phyloP scores from a whole-genome alignment of 2,113 vertebrate species.

The Rhineura floridana region DNA sequence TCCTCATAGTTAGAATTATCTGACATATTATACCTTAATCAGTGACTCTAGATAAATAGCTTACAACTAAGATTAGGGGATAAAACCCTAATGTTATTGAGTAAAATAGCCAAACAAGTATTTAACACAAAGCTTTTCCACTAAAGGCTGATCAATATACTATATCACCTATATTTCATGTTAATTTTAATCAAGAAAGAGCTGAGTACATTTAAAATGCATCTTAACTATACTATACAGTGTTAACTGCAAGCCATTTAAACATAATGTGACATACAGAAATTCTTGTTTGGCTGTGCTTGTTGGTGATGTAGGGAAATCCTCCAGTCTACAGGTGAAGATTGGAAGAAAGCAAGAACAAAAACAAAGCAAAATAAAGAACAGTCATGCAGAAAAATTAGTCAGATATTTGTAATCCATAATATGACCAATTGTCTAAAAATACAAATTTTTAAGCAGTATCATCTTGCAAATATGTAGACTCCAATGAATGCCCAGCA shows the following conservation, averaged over 20 bases:
- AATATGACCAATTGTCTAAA: constrained; percentile 55
- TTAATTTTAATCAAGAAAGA: constrained; percentile 34
- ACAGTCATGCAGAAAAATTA: constrained; percentile 72
- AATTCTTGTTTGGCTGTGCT: constrained; percentile 99
- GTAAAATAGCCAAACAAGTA: neutral
- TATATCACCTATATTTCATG: constrained; percentile 13
- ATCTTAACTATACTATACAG: constrained; percentile 61
- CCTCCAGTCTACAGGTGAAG: constrained; percentile 95
- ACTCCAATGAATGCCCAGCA: neutral
- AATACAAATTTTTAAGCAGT: constrained; percentile 39
- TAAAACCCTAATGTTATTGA: neutral
- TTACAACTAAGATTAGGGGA: neutral
- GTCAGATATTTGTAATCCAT: constrained; percentile 70
- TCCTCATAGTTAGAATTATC: neutral
- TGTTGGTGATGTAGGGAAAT: constrained; percentile 99
- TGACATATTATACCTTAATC: neutral
- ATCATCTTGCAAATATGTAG: neutral
- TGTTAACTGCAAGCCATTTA: constrained; percentile 74
- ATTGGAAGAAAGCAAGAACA: constrained; percentile 81
- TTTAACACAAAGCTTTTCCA: constrained; percentile 5
- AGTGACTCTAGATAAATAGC: neutral
- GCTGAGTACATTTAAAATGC: constrained; percentile 59
- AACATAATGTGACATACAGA: constrained; percentile 90
- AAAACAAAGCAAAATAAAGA: constrained; percentile 79
- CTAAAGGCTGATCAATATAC: constrained; percentile 1